Percentiles rank a stretch among this genome's conserved stretches.
Conservation (phyloP, 2,888 invertebrate species). For the Diaphora mendica region DNA sequence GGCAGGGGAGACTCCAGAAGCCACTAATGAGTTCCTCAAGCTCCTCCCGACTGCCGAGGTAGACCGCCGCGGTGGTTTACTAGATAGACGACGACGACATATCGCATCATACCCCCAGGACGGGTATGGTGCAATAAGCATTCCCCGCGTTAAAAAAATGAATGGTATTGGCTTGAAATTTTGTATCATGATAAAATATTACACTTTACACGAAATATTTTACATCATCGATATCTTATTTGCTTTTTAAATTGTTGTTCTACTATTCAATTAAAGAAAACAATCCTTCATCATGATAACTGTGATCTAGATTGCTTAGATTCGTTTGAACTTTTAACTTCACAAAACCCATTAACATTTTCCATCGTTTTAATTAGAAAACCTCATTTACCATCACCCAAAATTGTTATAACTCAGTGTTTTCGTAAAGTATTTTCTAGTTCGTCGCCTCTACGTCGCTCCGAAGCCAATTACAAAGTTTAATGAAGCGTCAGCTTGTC, state of each 20-base stretch:
- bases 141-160: neutral
- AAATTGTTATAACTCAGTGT: slow-evolving; percentile 45
- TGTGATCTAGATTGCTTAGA: neutral
- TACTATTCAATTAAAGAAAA: neutral
- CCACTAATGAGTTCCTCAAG: too few species aligned
- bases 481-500: slow-evolving; percentile 58
- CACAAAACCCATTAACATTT: slow-evolving; percentile 10
- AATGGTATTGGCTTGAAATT: neutral
- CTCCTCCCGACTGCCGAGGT: too few species aligned
- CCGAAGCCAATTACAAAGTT: slow-evolving; percentile 68
- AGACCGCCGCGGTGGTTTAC: too few species aligned
- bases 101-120: too few species aligned
- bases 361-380: slow-evolving; percentile 28
- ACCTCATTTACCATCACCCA: slow-evolving; percentile 38
- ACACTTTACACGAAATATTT: neutral
- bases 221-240: neutral
- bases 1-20: too few species aligned
- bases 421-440: slow-evolving; percentile 57
- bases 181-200: neutral
- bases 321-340: slow-evolving; percentile 1
- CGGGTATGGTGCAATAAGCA: too few species aligned
- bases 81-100: too few species aligned
- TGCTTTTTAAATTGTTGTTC: neutral
- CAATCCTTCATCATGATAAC: neutral
- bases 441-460: slow-evolving; percentile 45